These are phyloP conservation scores for Bubo blakistoni DNA, from an alignment of 2,113 vertebrate genomes.

Conservation along the genomic window DNA sequence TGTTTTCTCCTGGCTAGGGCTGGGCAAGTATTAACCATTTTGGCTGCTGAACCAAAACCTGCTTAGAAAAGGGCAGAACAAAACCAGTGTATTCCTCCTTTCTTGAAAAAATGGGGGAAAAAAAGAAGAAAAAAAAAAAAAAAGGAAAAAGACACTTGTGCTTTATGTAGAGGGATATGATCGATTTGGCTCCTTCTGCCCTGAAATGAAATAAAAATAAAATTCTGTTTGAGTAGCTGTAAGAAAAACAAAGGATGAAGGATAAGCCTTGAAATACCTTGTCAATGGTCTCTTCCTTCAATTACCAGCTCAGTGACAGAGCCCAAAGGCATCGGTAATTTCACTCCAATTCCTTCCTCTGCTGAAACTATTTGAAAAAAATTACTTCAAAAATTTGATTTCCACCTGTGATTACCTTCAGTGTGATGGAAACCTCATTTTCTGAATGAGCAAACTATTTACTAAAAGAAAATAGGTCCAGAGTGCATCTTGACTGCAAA, in stretches of 20 bases:
- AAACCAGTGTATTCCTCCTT: neutral
- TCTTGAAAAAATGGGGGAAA: neutral
- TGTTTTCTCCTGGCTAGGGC: neutral
- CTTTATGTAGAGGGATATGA: neutral
- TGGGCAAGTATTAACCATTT: neutral
- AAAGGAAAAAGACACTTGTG: neutral
- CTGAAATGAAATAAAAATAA: neutral
- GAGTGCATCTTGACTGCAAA: neutral
- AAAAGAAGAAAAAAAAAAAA: neutral
- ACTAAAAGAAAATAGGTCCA: neutral
- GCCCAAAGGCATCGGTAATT: neutral
- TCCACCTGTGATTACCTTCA: neutral
- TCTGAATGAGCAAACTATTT: neutral
- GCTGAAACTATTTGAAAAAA: constrained; percentile 38
- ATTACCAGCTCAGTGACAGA: neutral
- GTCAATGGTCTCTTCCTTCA: neutral
- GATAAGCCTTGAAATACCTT: neutral
- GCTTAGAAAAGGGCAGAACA: neutral
- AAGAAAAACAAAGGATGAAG: constrained; percentile 17
- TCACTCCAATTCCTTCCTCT: constrained; percentile 28
- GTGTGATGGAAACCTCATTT: neutral
- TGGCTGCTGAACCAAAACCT: neutral
- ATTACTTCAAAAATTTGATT: constrained; percentile 37
- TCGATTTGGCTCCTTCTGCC: neutral
- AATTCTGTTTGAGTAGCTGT: neutral